Evolutionary conservation across 2,888 invertebrate genomes (phyloP).

Genomic region (Dorcus hopei): DNA sequence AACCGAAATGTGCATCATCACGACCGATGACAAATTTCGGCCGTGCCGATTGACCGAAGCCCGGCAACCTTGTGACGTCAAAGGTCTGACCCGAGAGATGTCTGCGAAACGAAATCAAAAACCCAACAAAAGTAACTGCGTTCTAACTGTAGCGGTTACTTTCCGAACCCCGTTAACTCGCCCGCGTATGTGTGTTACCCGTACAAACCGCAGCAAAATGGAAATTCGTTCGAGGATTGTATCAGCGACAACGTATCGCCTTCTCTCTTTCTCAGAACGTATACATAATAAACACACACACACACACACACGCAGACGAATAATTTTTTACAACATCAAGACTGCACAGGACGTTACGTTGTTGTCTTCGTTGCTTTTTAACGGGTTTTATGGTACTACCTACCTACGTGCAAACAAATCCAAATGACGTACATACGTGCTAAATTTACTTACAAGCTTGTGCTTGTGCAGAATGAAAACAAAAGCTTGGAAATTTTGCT

Average conservation of each 20-base stretch:
- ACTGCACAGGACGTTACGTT: no score
- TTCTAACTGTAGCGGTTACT: conserved; percentile 40
- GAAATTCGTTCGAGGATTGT: conserved; percentile 14
- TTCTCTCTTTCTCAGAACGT: background rate
- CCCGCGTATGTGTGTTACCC: conserved; percentile 38
- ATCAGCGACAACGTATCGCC: background rate
- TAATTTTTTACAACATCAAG: background rate
- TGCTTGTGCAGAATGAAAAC: background rate
- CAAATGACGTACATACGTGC: no score
- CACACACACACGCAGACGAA: background rate
- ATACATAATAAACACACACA: no score
- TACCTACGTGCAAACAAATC: no score
- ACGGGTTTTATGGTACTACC: no score
- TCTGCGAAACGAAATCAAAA: conserved; percentile 43
- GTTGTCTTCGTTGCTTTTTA: no score
- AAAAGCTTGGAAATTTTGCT: background rate
- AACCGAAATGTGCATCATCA: no score
- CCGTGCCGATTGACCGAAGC: no score
- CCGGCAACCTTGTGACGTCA: conserved; percentile 31
- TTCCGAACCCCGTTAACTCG: conserved; percentile 42
- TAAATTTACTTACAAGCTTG: no score
- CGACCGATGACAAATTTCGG: no score
- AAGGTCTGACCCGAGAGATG: conserved; percentile 13
- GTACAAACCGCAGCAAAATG: conserved; percentile 24
- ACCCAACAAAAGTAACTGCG: conserved; percentile 46